Evolutionary conservation across 2,888 invertebrate genomes (phyloP), one percentile per base, ranked within the genome.

Genomic region (Rhodophaea formosa): DNA sequence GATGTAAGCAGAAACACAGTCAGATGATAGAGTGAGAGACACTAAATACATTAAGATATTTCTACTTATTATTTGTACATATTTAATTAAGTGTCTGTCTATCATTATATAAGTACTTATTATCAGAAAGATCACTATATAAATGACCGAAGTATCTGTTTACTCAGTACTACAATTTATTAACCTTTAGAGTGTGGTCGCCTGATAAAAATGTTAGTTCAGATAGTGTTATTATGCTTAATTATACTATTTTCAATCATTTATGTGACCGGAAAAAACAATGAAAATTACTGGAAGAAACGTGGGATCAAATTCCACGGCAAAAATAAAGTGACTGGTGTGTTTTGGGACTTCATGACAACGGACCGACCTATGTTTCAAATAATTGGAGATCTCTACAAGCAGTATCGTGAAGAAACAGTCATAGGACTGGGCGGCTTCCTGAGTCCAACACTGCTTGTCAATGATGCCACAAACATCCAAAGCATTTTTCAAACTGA

Each of bases 241-340:
- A 12, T 54, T 6, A 7, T 29, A 15, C 30, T 54, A 8, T 16
- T 44, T 1, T 14, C 29, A 1, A 16, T 29, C 0, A 16, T 12
- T 12, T 59, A 57, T 16, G n/a, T 56, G n/a, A 54, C 35, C 42
- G 56, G 65, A 43, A 51, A 45, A 29, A 68, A 69, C 55, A 80
- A 78, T 69, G 75, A 77, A 59, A 55, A 30, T 6, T 82, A 81
- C 55, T 81, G 81, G 80, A 74, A 60, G 35, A 69, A 68, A 57
- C 77, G 80, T n/a, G 80, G 75, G 5, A 70, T 74, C 0, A 57
- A 59, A 7, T 76, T 71, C 39, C 51, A 70, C 8, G 57, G 60
- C 0, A 66, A 59, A 47, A 70, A 71, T 30, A 76, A 66, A 57
- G n/a, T 71, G 3, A 29, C 68, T 5, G 77, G 80, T 0, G 61